Conservation (phyloP, 2,797 vertebrate genomes). For the Sebastes aleutianus region DNA sequence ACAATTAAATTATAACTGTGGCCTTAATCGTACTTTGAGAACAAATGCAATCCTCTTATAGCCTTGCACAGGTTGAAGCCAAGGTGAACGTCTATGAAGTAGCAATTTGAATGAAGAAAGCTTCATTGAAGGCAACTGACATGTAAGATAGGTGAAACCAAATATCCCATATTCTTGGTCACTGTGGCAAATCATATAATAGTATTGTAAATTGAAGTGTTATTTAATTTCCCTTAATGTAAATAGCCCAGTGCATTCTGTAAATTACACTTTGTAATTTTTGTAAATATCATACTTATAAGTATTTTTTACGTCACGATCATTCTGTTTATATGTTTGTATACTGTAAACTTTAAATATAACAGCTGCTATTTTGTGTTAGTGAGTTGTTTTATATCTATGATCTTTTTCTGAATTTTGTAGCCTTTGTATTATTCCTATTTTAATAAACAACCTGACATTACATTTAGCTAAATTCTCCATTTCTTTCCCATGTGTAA, state of each 20-base stretch:
- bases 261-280: slow-evolving; percentile 70
- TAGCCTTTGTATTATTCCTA: slow-evolving; percentile 71
- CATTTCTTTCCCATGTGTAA: not conserved
- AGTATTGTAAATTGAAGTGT: slow-evolving; percentile 17
- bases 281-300: slow-evolving; percentile 61
- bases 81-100: not conserved
- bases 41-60: not conserved
- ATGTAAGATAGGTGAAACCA: slow-evolving; percentile 6
- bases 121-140: not conserved
- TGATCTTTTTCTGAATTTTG: slow-evolving; percentile 52
- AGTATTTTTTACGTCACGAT: slow-evolving; percentile 41
- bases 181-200: not conserved
- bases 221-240: slow-evolving; percentile 75
- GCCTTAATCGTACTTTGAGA: not conserved
- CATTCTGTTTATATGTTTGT: slow-evolving; percentile 59
- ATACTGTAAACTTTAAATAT: slow-evolving; percentile 64
- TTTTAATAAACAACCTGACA: slow-evolving; percentile 75
- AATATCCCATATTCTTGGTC: slow-evolving; percentile 6
- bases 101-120: not conserved
- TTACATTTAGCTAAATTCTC: slow-evolving; percentile 12
- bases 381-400: slow-evolving; percentile 56
- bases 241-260: slow-evolving; percentile 68
- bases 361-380: slow-evolving; percentile 79
- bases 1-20: not conserved
- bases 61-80: slow-evolving; percentile 5